Percentiles rank a stretch among this genome's conserved stretches.
These are phyloP conservation scores for Ricordea florida DNA, from an alignment of 92 coral and sea anemone species.

Conservation along the genomic window DNA sequence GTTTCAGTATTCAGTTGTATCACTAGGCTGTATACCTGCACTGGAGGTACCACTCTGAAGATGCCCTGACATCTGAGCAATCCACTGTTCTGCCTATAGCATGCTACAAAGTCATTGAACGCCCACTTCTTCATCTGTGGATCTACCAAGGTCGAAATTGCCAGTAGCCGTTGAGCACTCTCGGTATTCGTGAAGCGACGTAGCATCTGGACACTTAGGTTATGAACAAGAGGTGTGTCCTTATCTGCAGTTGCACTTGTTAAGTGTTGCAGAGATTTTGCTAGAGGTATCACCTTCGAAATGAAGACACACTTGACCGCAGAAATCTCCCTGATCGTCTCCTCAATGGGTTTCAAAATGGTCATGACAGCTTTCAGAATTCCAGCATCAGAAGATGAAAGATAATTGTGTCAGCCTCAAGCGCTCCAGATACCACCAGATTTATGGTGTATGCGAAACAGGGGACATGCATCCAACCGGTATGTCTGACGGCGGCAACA, in stretches of 20 bases:
- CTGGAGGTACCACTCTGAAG: not conserved
- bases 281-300: slow-evolving; percentile 25
- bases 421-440: slow-evolving; percentile 21
- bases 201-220: slow-evolving; percentile 19
- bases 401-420: slow-evolving; percentile 1
- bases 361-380: slow-evolving; percentile 8
- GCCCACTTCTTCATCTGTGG: slow-evolving; percentile 44
- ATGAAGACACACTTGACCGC: not conserved
- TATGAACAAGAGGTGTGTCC: not conserved
- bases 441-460: slow-evolving; percentile 34
- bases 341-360: slow-evolving; percentile 30
- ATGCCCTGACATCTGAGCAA: slow-evolving; percentile 1
- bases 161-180: not conserved
- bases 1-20: not conserved
- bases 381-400: slow-evolving; percentile 18
- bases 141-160: slow-evolving; percentile 32
- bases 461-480: slow-evolving; percentile 42
- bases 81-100: slow-evolving; percentile 10
- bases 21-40: not conserved
- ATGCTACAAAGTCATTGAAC: slow-evolving; percentile 3
- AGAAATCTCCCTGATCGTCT: slow-evolving; percentile 19
- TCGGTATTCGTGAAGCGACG: slow-evolving; percentile 9
- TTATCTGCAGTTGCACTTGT: not conserved
- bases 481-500: slow-evolving; percentile 13
- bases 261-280: slow-evolving; percentile 9